These are phyloP conservation scores for Ceratothoa steindachneri DNA, from an alignment of 2,888 invertebrate species.

Conservation along the genomic window DNA sequence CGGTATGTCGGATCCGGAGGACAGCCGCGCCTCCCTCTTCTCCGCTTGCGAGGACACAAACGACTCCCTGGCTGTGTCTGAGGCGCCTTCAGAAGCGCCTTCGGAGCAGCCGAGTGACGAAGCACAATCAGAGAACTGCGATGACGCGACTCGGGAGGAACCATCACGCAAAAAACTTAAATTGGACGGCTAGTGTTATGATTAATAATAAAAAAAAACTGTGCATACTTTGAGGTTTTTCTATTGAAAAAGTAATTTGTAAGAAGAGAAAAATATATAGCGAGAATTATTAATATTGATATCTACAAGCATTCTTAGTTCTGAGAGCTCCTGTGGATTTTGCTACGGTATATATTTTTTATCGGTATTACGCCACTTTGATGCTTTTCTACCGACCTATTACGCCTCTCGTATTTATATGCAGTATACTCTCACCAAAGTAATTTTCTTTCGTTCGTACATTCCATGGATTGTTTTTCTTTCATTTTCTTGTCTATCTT, in stretches of 20 bases:
- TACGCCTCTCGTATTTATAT: neutral
- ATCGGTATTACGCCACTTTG: neutral
- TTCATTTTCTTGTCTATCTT: neutral
- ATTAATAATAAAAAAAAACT: neutral
- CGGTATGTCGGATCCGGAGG: conserved; percentile 38
- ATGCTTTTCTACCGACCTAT: neutral
- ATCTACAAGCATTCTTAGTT: too few relatives aligned
- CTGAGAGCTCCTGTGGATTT: conserved; percentile 2
- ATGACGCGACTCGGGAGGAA: conserved; percentile 32
- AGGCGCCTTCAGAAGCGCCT: conserved; percentile 48
- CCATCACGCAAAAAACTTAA: conserved; percentile 44
- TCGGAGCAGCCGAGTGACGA: conserved; percentile 21
- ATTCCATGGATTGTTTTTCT: neutral
- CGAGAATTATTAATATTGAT: neutral
- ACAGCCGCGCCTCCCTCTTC: conserved; percentile 35
- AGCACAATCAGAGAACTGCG: neutral
- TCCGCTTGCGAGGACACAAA: conserved; percentile 49
- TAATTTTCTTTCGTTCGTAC: neutral
- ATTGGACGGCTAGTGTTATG: conserved; percentile 28
- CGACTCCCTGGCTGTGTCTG: conserved; percentile 50
- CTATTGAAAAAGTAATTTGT: conserved; percentile 11
- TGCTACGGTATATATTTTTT: too few relatives aligned
- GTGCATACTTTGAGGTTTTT: neutral
- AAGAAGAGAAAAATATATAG: conserved; percentile 4
- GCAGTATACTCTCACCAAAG: conserved; percentile 9